These are phyloP conservation scores for Hetaerina americana DNA, from an alignment of 1,140 invertebrate species.

Conservation along the genomic window DNA sequence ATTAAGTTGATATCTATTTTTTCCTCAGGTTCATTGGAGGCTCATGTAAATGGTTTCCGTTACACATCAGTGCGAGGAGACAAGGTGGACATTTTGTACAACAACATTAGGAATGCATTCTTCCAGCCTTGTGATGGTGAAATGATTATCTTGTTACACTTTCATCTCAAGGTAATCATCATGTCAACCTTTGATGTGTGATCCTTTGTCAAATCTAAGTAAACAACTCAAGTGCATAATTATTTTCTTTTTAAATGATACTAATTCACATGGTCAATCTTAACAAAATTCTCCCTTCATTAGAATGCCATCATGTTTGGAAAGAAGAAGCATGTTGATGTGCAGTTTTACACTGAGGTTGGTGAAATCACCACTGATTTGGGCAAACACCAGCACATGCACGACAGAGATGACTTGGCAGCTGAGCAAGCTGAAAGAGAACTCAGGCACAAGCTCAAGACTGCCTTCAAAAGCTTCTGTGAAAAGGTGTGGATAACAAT, in stretches of 20 bases:
- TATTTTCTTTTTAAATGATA: constrained; percentile 1
- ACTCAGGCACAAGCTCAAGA: constrained; percentile 88
- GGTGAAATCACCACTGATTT: constrained; percentile 99
- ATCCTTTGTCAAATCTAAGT: background rate
- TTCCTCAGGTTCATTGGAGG: constrained; percentile 59
- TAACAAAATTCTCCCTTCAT: constrained; percentile 18
- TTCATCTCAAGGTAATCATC: constrained; percentile 86
- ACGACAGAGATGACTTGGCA: constrained; percentile 95
- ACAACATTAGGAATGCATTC: constrained; percentile 99
- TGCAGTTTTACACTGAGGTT: constrained; percentile 99
- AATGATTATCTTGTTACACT: constrained; percentile 99
- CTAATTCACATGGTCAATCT: background rate
- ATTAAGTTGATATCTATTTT: constrained; percentile 5
- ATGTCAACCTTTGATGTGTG: no score
- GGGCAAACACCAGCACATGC: constrained; percentile 99
- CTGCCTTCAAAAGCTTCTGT: constrained; percentile 96
- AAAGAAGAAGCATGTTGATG: constrained; percentile 98
- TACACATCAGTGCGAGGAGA: constrained; percentile 97
- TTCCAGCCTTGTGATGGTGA: constrained; percentile 99
- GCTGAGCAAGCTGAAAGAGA: constrained; percentile 97
- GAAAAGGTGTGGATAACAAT: constrained; percentile 84
- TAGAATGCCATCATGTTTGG: constrained; percentile 97
- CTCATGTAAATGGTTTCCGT: constrained; percentile 94
- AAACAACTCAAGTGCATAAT: background rate
- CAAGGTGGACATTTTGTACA: constrained; percentile 98